Evolutionary conservation across 1,140 invertebrate species (phyloP).

Genomic region (Drosophila virilis): DNA sequence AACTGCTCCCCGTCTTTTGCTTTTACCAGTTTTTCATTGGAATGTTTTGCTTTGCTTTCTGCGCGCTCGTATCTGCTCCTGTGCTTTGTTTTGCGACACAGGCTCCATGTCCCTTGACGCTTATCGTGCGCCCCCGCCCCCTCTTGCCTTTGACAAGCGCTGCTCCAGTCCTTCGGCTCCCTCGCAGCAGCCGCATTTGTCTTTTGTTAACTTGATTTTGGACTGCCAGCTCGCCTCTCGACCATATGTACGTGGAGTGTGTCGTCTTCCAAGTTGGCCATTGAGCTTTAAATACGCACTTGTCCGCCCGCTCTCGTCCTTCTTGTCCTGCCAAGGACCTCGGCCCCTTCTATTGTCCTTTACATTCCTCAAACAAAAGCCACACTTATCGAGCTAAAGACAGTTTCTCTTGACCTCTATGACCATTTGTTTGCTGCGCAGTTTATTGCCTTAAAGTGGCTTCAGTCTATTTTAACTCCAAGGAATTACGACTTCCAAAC

Average conservation of each 20-base stretch:
- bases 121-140: conserved; percentile 54
- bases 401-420: conserved; percentile 2
- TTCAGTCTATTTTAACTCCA: background rate
- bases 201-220: conserved; percentile 69
- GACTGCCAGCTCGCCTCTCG: conserved; percentile 10
- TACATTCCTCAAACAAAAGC: conserved; percentile 21
- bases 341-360: conserved; percentile 2
- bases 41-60: conserved; percentile 8
- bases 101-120: conserved; percentile 71
- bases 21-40: conserved; percentile 44
- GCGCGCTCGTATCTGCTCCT: conserved; percentile 4
- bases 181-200: conserved; percentile 41
- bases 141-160: conserved; percentile 6
- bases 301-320: background rate
- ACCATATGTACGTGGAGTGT: conserved; percentile 39
- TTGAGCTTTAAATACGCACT: conserved; percentile 60
- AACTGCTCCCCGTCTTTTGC: conserved; percentile 4
- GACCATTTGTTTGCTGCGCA: conserved; percentile 6
- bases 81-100: conserved; percentile 14
- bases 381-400: background rate
- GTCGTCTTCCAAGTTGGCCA: conserved; percentile 40
- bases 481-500: background rate
- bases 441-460: conserved; percentile 10
- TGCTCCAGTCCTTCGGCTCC: background rate
- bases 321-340: background rate